Evolutionary conservation across 2,797 vertebrate genomes (phyloP).

Genomic region (Clarias laeviceps): DNA sequence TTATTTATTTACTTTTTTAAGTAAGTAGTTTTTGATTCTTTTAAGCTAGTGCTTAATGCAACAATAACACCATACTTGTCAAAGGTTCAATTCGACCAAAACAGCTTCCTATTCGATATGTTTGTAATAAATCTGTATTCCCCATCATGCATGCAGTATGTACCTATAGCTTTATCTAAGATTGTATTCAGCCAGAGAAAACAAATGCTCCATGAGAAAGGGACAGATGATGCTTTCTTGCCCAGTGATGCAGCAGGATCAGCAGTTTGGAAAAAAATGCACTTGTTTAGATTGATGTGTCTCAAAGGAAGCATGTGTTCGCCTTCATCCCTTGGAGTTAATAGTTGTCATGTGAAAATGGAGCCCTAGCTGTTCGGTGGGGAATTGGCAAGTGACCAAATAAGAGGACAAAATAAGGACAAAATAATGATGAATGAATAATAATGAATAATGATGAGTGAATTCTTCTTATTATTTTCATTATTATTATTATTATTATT

Average conservation of each 20-base stretch:
- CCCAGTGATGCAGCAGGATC: not conserved
- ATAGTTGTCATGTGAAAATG: not conserved
- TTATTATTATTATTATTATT: no score
- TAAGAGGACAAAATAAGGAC: not conserved
- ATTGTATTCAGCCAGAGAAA: not conserved
- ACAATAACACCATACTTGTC: no score
- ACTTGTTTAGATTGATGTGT: not conserved
- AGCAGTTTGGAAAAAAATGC: conserved; percentile 7
- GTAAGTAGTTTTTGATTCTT: no score
- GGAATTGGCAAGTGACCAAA: not conserved
- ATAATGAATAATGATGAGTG: no score
- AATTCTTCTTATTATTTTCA: no score
- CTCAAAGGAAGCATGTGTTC: not conserved
- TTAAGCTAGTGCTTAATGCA: no score
- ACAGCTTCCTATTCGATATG: not conserved
- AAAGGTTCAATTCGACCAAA: not conserved
- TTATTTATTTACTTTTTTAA: no score
- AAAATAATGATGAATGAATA: not conserved
- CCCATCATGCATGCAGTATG: not conserved
- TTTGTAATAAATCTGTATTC: not conserved
- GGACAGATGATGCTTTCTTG: not conserved
- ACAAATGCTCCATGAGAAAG: not conserved
- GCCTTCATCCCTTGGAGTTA: not conserved
- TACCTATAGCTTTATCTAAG: not conserved
- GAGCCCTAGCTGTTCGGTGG: not conserved